Base-by-base conservation (phyloP, 2,888 invertebrate genomes). In the Rhopalosiphum nymphaeae region DNA sequence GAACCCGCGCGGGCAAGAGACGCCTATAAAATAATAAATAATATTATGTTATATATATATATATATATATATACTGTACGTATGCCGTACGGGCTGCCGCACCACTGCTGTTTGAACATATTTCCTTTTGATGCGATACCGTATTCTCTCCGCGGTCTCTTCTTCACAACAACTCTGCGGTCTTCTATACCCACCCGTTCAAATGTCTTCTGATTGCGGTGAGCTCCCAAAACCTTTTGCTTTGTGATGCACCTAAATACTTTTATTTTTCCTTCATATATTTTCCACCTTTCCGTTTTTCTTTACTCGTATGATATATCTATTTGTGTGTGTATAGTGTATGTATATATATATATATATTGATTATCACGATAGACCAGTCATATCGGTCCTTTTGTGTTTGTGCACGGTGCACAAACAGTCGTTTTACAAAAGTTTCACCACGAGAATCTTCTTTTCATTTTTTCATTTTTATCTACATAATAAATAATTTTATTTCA, bases 131-230 rank as follows among this genome's bases (percentile, higher is more conserved):
- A 92, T 57, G 86, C 86, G 86, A 85, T 85, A 44, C 44, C 49
- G 26, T 78, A 56, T 78, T 36, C 85, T 56, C n/a, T 53, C 53
- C 61, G 42, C 16, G 9, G 42, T 42, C 53, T 26, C 46, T 78
- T n/a, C 56, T 11, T n/a, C 36, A 25, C 67, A 25, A 49, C 90
- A 85, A 5, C 42, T 42, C 16, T 29, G n/a, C 36, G 78, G 78
- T 78, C 78, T 36, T 21, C 78, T 36, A 29, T 42, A 25, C n/a
- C 36, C 90, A n/a, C 67, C 16, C 44, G 29, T 29, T 86, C 89
- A 56, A 93, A 89, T 89, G 93, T 93, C 89, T 93, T 84, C 89
- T 89, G 93, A 89, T 89, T 93, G 89, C 89, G 92, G 87, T 29
- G 57, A 92, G 87, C 67, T 49, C 21, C 92, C 16, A 67, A 92